Evolutionary conservation across 2,888 invertebrate species (phyloP).

Genomic region (Cephus runcator): DNA sequence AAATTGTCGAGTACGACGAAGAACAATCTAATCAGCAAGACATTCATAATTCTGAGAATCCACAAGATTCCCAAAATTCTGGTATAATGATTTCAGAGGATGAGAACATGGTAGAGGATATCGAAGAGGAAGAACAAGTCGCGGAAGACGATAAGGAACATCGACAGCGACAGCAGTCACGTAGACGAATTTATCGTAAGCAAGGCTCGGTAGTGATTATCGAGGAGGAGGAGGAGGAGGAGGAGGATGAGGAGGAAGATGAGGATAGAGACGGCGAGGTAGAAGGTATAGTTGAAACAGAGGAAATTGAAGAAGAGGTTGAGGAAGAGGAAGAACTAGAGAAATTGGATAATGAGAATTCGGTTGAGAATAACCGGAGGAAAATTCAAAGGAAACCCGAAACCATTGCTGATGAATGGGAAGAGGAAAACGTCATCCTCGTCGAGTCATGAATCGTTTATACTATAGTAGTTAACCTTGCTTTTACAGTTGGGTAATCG

Average conservation of each 20-base stretch:
- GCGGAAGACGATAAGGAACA: conserved; percentile 53
- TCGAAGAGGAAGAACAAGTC: conserved; percentile 24
- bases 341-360: conserved; percentile 72
- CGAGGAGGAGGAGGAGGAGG: conserved; percentile 52
- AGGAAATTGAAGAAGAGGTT: conserved; percentile 9
- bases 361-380: conserved; percentile 66
- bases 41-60: conserved; percentile 51
- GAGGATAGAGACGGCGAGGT: background rate
- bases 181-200: conserved; percentile 31
- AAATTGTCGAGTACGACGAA: conserved; percentile 60
- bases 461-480: background rate
- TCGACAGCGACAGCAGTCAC: conserved; percentile 61
- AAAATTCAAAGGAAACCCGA: conserved; percentile 28
- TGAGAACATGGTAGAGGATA: conserved; percentile 30
- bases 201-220: conserved; percentile 51
- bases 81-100: conserved; percentile 17
- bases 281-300: conserved; percentile 5
- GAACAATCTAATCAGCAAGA: conserved; percentile 51
- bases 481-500: background rate
- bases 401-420: conserved; percentile 50
- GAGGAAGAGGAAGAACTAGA: conserved; percentile 62
- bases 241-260: conserved; percentile 40
- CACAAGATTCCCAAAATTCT: conserved; percentile 64
- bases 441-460: conserved; percentile 30
- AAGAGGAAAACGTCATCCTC: conserved; percentile 45